Conservation (phyloP, 2,797 vertebrate genomes). For the Pelobates cultripes region DNA sequence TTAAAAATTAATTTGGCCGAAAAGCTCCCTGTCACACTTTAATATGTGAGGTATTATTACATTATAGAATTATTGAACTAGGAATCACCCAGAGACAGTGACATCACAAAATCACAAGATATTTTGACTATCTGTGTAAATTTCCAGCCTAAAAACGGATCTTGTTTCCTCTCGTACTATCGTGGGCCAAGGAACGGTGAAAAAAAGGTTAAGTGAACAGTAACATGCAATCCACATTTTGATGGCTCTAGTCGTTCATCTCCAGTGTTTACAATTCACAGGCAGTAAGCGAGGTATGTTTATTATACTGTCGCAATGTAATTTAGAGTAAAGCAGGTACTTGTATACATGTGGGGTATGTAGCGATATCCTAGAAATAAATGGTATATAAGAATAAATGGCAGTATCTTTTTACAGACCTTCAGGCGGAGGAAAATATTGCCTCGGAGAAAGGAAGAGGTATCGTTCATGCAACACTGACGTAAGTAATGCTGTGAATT, state of each 20-base stretch:
- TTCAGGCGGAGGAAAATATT: conserved; percentile 96
- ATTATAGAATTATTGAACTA: conserved; percentile 8
- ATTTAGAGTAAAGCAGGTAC: not conserved
- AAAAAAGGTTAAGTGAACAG: conserved; percentile 21
- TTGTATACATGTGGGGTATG: conserved; percentile 1
- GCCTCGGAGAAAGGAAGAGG: conserved; percentile 94
- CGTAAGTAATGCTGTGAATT: conserved; percentile 79
- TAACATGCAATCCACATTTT: not conserved
- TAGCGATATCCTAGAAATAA: conserved; percentile 20
- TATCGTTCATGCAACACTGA: conserved; percentile 97
- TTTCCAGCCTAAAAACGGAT: conserved; percentile 3
- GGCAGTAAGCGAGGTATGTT: not conserved
- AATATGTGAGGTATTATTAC: conserved; percentile 10
- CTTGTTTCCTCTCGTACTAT: conserved; percentile 10
- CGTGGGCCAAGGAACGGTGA: not conserved
- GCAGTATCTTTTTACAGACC: conserved; percentile 81
- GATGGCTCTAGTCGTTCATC: not conserved
- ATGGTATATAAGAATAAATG: conserved; percentile 58
- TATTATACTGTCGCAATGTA: not conserved
- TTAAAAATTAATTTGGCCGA: too few relatives aligned
- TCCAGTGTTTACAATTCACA: not conserved
- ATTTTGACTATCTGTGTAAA: conserved; percentile 13
- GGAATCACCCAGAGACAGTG: conserved; percentile 14
- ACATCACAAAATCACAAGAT: conserved; percentile 16
- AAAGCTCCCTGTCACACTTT: not conserved